A percentile compares a stretch with the other conserved stretches of the same genome.
Conservation (phyloP, 2,113 vertebrate species). For the Otolemur garnettii region DNA sequence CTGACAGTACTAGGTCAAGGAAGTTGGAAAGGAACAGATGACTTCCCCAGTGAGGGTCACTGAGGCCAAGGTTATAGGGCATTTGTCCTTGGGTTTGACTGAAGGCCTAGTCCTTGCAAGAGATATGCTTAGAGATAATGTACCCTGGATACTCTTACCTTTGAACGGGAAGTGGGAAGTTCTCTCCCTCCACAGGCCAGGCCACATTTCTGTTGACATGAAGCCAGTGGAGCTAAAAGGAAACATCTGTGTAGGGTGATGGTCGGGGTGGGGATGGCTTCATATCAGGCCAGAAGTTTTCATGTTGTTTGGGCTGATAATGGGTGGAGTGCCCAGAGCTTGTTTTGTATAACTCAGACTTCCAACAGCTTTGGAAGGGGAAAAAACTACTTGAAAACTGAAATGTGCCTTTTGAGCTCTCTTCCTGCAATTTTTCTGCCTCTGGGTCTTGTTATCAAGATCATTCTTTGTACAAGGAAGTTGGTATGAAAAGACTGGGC, state of each 20-base stretch:
- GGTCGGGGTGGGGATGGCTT: neutral
- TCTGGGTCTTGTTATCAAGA: neutral
- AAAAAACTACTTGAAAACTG: neutral
- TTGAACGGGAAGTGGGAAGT: neutral
- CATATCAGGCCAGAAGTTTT: neutral
- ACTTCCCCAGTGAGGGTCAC: neutral
- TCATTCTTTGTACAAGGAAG: neutral
- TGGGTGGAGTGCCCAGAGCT: slow-evolving; percentile 48
- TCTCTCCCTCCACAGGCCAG: neutral
- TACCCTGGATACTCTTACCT: neutral
- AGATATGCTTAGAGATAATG: neutral
- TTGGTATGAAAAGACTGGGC: neutral
- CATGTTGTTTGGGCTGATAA: rapidly evolving
- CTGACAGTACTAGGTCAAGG: neutral
- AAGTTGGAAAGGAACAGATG: neutral
- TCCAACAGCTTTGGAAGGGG: neutral
- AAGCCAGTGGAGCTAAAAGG: slow-evolving; percentile 29
- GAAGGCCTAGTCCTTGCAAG: neutral
- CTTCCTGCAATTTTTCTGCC: neutral
- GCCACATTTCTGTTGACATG: neutral
- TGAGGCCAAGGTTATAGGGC: neutral
- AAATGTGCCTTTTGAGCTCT: neutral
- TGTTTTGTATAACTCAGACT: slow-evolving; percentile 44
- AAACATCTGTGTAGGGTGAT: slow-evolving; percentile 59
- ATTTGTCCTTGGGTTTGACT: neutral